Percentiles rank a stretch among this genome's conserved stretches.
Evolutionary conservation across 2,113 vertebrate species (phyloP).

Genomic region (Daboia siamensis): DNA sequence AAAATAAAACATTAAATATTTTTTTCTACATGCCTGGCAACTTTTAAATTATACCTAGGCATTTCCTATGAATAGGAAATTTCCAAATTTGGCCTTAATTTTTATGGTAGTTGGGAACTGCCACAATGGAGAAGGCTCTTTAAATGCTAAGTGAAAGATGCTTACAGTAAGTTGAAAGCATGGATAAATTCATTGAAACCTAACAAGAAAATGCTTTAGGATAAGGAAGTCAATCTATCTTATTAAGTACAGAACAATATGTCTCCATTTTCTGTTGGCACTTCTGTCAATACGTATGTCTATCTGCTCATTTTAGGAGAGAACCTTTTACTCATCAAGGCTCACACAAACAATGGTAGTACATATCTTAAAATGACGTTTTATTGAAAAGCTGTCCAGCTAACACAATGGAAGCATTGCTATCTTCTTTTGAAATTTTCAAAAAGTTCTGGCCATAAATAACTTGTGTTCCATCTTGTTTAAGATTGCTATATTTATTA

Average conservation of each 20-base stretch:
- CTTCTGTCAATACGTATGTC: not conserved
- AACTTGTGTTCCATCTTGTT: not conserved
- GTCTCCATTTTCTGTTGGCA: conserved; percentile 1
- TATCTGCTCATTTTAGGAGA: not conserved
- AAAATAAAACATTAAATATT: not conserved
- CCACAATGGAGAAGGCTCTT: not conserved
- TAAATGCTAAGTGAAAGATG: not conserved
- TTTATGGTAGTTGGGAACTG: not conserved
- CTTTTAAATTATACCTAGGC: not conserved
- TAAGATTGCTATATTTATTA: not conserved
- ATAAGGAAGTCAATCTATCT: not conserved
- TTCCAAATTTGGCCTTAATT: not conserved
- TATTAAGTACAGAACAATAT: not conserved
- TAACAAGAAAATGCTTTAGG: not conserved
- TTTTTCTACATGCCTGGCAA: not conserved
- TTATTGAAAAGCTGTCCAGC: not conserved
- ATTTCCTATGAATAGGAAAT: not conserved
- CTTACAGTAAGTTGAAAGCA: not conserved
- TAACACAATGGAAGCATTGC: not conserved
- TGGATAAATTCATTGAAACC: not conserved
- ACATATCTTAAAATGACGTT: conserved; percentile 7
- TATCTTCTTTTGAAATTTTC: conserved; percentile 16
- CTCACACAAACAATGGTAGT: not conserved
- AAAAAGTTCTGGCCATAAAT: not conserved
- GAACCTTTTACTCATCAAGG: not conserved